These are phyloP conservation scores for Tetraodon nigroviridis DNA, from an alignment of 2,113 vertebrate genomes.

Conservation along the genomic window DNA sequence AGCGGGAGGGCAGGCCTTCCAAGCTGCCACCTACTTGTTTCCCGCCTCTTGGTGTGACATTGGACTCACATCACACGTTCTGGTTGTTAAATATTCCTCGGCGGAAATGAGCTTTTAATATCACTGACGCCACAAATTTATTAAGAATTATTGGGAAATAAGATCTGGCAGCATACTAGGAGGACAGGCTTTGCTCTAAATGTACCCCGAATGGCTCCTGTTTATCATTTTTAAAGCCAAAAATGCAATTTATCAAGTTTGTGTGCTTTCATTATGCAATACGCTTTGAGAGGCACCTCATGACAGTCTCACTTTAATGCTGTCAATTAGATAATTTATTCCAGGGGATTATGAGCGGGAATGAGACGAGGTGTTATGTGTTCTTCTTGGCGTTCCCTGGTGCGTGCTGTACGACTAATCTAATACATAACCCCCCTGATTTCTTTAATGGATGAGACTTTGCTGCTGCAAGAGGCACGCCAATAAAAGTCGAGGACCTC, in stretches of 20 bases:
- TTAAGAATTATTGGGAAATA: constrained; percentile 67
- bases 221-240: constrained; percentile 68
- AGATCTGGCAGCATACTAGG: constrained; percentile 46
- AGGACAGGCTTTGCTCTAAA: constrained; percentile 46
- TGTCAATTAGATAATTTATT: constrained; percentile 72
- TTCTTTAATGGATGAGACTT: constrained; percentile 78
- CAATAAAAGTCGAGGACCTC: constrained; percentile 72
- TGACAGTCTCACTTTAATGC: constrained; percentile 59
- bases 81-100: constrained; percentile 59
- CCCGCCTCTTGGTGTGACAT: constrained; percentile 60
- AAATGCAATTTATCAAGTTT: constrained; percentile 58
- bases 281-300: constrained; percentile 53
- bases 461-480: constrained; percentile 66
- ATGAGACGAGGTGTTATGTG: constrained; percentile 53
- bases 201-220: constrained; percentile 53
- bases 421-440: constrained; percentile 74
- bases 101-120: constrained; percentile 67
- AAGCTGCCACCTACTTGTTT: constrained; percentile 60
- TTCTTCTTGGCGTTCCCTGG: constrained; percentile 56
- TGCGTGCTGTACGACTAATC: constrained; percentile 69
- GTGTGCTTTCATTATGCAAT: constrained; percentile 65
- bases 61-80: constrained; percentile 55
- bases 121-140: constrained; percentile 58
- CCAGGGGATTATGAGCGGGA: constrained; percentile 61
- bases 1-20: constrained; percentile 47